Evolutionary conservation across 2,797 vertebrate species (phyloP).

Genomic region (Pipistrellus pygmaeus): DNA sequence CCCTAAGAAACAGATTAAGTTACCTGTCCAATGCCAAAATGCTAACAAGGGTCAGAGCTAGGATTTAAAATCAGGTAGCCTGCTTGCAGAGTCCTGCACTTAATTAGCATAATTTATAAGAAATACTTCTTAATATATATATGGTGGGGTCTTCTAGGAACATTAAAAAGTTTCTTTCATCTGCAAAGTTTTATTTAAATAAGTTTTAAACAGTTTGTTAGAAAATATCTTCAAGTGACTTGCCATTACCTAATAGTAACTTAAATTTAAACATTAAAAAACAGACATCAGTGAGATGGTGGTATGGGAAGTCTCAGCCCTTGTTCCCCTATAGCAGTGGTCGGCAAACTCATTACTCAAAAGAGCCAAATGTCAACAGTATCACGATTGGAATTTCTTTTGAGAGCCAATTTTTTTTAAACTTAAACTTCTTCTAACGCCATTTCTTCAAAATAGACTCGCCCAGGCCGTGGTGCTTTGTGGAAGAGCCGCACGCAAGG

Average conservation of each 20-base stretch:
- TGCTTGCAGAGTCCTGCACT: neutral
- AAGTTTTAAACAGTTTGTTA: neutral
- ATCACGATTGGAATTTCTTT: too few relatives aligned
- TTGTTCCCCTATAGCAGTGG: neutral
- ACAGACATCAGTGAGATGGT: neutral
- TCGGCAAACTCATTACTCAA: too few relatives aligned
- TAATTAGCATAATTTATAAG: neutral
- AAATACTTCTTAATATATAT: neutral
- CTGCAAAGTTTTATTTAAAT: neutral
- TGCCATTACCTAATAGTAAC: neutral
- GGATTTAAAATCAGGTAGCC: neutral
- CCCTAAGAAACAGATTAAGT: neutral
- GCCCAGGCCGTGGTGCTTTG: too few relatives aligned
- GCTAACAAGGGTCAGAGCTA: neutral
- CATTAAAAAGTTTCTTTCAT: neutral
- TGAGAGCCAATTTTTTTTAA: too few relatives aligned
- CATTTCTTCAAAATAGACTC: too few relatives aligned
- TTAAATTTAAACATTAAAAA: neutral
- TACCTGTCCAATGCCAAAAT: neutral
- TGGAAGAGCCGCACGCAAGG: too few relatives aligned
- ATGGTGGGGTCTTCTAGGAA: neutral
- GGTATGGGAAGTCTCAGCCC: neutral
- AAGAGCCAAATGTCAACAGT: too few relatives aligned
- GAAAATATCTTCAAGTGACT: neutral
- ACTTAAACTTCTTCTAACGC: too few relatives aligned